Evolutionary conservation across 1,140 invertebrate genomes (phyloP), one percentile per base, ranked within the genome.

Genomic region (Galleria mellonella): DNA sequence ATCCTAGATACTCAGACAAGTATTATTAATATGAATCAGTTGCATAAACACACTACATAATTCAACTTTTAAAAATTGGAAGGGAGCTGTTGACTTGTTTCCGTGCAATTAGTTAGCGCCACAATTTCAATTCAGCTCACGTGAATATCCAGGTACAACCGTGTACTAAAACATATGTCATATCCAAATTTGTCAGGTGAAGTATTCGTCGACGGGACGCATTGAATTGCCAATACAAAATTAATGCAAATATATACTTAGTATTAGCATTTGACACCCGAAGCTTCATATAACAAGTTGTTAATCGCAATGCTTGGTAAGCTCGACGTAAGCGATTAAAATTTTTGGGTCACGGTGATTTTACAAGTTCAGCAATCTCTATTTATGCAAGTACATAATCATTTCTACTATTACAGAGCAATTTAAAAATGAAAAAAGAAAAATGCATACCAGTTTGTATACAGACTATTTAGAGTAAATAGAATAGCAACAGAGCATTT

Each of bases 151-250:
- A 56, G 47, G 49, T 47, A 46, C 49, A 54, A 53, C 49, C 48
- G 51, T 51, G 53, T 46, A 51, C 54, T 39, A 28, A 28, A 59
- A 79, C 78, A 83, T 73, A 58, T 83, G 76, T 83, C 69, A 75
- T 67, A 69, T 65, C 75, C 72, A 71, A 78, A 77, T 48, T 53
- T 12, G 60, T 67, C 55, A 13, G 41, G 40, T 42, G 43, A 56
- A 57, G 50, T 45, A 50, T 47, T 43, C 36, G 52, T 37, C 47
- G 14, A 51, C 57, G 42, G 30, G 61, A 68, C 48, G 55, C 48
- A 62, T 58, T 73, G 76, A 81, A 72, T 79, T 43, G 40, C 45
- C 65, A 74, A 78, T 74, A 47, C 58, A 31, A 41, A 65, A 64
- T 74, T 74, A 70, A 76, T 78, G 64, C 59, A 66, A 74, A 78